phyloP scores from a whole-genome alignment of 2,888 invertebrate species.

The Tortrix viridana region DNA sequence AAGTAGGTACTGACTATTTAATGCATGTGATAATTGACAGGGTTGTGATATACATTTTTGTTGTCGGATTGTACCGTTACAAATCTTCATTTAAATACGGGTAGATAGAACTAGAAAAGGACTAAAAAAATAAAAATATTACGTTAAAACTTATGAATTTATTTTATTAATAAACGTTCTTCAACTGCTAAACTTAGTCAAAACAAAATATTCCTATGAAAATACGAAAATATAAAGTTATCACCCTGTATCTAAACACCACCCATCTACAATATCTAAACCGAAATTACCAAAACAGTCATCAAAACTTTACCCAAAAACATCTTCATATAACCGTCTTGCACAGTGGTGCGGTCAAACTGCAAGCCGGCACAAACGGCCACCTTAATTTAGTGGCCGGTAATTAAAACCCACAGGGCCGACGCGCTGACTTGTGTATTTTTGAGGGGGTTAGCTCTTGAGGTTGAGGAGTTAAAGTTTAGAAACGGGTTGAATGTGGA shows the following conservation, averaged over 20 bases:
- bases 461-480: neutral
- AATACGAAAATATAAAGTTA: too few relatives aligned
- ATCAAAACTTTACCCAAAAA: slow-evolving; percentile 32
- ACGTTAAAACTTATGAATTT: too few relatives aligned
- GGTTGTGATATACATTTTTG: too few relatives aligned
- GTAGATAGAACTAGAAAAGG: too few relatives aligned
- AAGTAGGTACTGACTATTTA: too few relatives aligned
- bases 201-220: too few relatives aligned
- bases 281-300: neutral
- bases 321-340: slow-evolving; percentile 35
- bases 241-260: neutral
- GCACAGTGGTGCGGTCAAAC: slow-evolving; percentile 37
- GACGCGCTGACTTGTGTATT: slow-evolving; percentile 35
- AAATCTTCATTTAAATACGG: too few relatives aligned
- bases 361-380: slow-evolving; percentile 42
- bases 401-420: slow-evolving; percentile 45
- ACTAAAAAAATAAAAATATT: too few relatives aligned
- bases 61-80: too few relatives aligned
- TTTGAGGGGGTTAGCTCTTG: slow-evolving; percentile 17
- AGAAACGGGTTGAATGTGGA: neutral
- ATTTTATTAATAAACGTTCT: too few relatives aligned
- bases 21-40: too few relatives aligned
- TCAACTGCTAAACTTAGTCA: too few relatives aligned
- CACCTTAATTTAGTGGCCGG: slow-evolving; percentile 50
- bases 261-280: neutral